Conservation (phyloP, 2,888 invertebrate species). For the Hipparchia sbordonii region DNA sequence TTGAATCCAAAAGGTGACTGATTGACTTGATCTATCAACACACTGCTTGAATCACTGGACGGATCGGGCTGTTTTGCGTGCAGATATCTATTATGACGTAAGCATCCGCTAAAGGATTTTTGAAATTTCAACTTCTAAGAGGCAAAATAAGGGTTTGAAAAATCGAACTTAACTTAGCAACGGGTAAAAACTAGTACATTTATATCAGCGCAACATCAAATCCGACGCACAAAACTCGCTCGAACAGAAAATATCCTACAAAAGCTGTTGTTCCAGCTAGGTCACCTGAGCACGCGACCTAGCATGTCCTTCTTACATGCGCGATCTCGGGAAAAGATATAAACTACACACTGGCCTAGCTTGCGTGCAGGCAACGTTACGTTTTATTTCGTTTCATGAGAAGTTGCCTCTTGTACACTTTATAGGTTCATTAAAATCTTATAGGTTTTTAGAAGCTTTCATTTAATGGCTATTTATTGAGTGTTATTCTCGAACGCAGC, state of each 20-base stretch:
- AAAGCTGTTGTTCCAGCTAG: slow-evolving; percentile 28
- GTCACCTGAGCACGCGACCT: slow-evolving; percentile 48
- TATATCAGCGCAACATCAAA: background rate
- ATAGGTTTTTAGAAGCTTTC: slow-evolving; percentile 35
- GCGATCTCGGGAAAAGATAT: slow-evolving; percentile 44
- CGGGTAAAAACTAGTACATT: no score
- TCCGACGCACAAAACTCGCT: slow-evolving; percentile 9
- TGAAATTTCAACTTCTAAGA: no score
- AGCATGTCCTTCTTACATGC: slow-evolving; percentile 44
- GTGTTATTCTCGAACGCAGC: background rate
- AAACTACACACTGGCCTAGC: slow-evolving; percentile 36
- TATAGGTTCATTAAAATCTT: slow-evolving; percentile 41
- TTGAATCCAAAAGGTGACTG: no score
- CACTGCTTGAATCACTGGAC: no score
- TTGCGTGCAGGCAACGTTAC: slow-evolving; percentile 35
- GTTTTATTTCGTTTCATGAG: slow-evolving; percentile 25
- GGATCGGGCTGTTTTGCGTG: no score
- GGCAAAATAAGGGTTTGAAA: no score
- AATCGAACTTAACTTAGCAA: no score
- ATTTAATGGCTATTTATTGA: slow-evolving; percentile 27
- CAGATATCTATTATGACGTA: no score
- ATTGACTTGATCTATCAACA: no score
- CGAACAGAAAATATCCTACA: slow-evolving; percentile 13
- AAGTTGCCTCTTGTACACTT: slow-evolving; percentile 32
- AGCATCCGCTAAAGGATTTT: no score